Percentiles rank a stretch among this genome's conserved stretches.
Conservation (phyloP, 2,113 vertebrate species). For the Menura novaehollandiae region DNA sequence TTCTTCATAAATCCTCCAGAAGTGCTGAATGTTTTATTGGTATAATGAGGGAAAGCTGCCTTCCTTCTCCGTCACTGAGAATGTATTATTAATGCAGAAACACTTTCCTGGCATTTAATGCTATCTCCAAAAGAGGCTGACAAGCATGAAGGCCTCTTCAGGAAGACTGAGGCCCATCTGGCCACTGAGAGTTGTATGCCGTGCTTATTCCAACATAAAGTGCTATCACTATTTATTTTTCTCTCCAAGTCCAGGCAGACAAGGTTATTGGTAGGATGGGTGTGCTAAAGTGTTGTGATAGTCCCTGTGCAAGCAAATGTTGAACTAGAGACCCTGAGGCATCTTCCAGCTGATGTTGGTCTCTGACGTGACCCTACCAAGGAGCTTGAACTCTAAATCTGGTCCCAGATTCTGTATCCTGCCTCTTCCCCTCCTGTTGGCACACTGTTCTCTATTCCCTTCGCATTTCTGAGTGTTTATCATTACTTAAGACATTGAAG, state of each 20-base stretch:
- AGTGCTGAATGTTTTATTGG: conserved; percentile 13
- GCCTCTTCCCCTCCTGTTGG: not conserved
- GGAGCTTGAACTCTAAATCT: not conserved
- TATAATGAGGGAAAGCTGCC: not conserved
- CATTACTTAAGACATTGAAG: not conserved
- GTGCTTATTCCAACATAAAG: not conserved
- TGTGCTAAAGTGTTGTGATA: not conserved
- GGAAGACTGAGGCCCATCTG: not conserved
- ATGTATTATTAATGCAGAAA: conserved; percentile 57
- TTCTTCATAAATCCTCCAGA: not conserved
- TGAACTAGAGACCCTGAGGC: not conserved
- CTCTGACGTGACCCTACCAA: not conserved
- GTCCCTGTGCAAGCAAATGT: not conserved
- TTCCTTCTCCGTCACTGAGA: not conserved
- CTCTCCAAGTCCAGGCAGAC: not conserved
- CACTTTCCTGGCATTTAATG: not conserved
- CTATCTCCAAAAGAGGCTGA: not conserved
- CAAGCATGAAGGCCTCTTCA: not conserved
- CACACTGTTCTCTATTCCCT: not conserved
- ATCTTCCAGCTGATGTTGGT: not conserved
- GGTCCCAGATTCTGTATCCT: not conserved
- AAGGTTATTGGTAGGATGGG: not conserved
- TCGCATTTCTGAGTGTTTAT: not conserved
- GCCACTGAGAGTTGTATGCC: not conserved
- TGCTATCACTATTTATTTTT: not conserved